A percentile compares a stretch with the other conserved stretches of the same genome.
Evolutionary conservation across 2,888 invertebrate genomes (phyloP).

Genomic region (Erebia epiphron): DNA sequence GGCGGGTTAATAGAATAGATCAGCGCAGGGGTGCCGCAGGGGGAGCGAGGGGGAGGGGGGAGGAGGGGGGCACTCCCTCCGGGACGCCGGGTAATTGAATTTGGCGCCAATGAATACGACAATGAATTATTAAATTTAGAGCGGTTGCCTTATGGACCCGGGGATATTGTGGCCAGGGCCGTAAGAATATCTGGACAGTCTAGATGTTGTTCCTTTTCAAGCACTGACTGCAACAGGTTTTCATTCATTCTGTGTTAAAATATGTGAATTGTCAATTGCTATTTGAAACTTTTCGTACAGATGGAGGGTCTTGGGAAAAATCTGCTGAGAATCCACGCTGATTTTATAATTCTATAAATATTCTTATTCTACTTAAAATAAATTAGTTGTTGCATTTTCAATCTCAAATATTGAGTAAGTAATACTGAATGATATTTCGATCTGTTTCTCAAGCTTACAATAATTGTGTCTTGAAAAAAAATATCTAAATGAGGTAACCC

Average conservation of each 20-base stretch:
- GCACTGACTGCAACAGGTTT: no score
- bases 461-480: neutral
- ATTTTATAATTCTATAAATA: no score
- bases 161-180: constrained; percentile 12
- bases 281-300: no score
- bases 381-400: no score
- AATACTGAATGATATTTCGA: no score
- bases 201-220: neutral
- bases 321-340: no score
- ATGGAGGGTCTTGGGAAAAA: no score
- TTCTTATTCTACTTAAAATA: no score
- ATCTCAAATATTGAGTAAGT: no score
- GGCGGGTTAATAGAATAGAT: constrained; percentile 61
- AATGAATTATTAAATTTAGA: constrained; percentile 80
- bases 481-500: neutral
- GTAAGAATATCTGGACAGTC: constrained; percentile 2
- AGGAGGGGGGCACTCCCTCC: constrained; percentile 42
- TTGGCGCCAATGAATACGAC: constrained; percentile 78
- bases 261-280: no score
- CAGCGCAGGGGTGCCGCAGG: constrained; percentile 26
- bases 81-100: constrained; percentile 73
- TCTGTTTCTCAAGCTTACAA: no score
- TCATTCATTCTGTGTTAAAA: no score
- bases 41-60: constrained; percentile 31
- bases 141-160: constrained; percentile 48